Conservation (phyloP, 2,113 vertebrate genomes). For the Probosciger aterrimus region DNA sequence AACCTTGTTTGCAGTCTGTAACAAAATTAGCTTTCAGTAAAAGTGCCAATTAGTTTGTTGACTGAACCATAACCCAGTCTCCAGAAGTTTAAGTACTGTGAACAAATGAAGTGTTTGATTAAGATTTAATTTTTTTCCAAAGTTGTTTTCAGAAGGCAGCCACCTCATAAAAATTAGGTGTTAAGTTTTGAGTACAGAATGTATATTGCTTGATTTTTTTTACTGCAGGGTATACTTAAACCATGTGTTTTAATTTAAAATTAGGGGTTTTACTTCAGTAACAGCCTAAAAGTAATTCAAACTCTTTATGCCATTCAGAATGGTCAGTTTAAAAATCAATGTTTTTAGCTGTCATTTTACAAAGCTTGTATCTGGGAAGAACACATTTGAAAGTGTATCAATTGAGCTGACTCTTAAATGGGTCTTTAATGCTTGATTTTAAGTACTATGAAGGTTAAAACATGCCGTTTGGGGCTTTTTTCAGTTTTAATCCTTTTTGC, state of each 20-base stretch:
- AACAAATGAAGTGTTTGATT: not conserved
- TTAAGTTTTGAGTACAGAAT: not conserved
- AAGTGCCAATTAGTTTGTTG: not conserved
- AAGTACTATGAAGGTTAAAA: not conserved
- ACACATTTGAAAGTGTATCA: not conserved
- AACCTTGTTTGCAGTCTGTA: not conserved
- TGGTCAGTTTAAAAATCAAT: not conserved
- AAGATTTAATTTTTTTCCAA: not conserved
- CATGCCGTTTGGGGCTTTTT: accelerated
- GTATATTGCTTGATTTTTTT: not conserved
- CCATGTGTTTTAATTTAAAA: not conserved
- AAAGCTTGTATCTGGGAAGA: not conserved
- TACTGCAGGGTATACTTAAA: not conserved
- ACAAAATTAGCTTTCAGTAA: not conserved
- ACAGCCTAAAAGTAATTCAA: not conserved
- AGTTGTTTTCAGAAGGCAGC: not conserved
- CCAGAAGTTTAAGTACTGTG: not conserved
- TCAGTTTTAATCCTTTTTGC: not conserved
- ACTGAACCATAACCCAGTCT: not conserved
- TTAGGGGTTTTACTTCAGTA: not conserved
- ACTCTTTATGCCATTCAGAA: not conserved
- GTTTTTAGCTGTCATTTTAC: not conserved
- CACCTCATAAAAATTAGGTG: not conserved
- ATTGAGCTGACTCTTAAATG: not conserved
- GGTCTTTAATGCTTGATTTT: not conserved